Conservation (phyloP, 2,113 vertebrate species). For the Aptenodytes forsteri region DNA sequence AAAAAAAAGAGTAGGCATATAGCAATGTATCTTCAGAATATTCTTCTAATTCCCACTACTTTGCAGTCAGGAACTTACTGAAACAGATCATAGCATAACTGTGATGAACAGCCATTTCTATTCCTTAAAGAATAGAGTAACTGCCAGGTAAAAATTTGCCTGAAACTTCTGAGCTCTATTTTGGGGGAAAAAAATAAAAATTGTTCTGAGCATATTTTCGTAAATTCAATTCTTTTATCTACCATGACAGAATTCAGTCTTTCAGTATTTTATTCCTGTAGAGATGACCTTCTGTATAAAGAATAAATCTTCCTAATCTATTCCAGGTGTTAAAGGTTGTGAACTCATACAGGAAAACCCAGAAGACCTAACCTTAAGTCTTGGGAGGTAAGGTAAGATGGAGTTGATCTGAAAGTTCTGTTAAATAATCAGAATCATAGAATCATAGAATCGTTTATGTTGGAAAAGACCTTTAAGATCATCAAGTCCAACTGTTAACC, state of each 20-base stretch:
- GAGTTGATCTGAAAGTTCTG: background rate
- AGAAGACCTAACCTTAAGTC: background rate
- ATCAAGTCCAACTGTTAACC: too few relatives aligned
- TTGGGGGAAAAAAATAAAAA: rapidly evolving
- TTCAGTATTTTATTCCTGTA: background rate
- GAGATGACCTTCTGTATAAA: background rate
- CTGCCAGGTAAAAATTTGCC: background rate
- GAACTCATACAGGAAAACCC: background rate
- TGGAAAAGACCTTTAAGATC: too few relatives aligned
- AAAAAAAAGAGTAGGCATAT: background rate
- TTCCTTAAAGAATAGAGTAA: background rate
- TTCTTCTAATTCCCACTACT: background rate
- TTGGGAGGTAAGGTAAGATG: background rate
- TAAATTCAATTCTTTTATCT: background rate
- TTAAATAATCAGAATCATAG: background rate
- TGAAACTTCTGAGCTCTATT: background rate
- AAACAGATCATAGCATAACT: background rate
- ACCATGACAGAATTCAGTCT: background rate
- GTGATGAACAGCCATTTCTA: background rate
- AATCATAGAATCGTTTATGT: too few relatives aligned
- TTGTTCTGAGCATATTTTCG: background rate
- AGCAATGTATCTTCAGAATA: background rate
- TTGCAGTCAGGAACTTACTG: background rate
- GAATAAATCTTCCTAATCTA: background rate
- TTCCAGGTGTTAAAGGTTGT: background rate